Evolutionary conservation across 2,888 invertebrate species (phyloP), one percentile per base, ranked within the genome.

Genomic region (Nomada lathburiana): DNA sequence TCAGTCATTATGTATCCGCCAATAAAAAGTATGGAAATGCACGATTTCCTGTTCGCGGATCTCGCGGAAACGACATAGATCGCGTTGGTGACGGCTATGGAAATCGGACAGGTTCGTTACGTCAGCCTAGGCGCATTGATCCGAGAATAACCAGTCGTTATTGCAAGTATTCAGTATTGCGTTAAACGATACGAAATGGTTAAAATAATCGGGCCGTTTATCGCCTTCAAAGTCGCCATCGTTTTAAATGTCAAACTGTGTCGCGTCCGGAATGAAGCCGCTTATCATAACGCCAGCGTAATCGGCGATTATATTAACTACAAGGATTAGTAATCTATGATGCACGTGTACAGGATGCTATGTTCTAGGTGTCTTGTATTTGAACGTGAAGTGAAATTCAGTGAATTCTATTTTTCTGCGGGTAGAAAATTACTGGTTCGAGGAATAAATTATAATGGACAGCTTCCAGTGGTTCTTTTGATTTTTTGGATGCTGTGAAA

Each of bases 31-130:
- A n/a, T 63, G 55, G 20, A 80, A 67, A 67, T 23, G 36, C 50
- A 57, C 16, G 36, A 60, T 69, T 64, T 63, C 47, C 59, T 20
- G 57, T 52, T 47, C 36, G 50, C 36, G 36, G 7, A 13, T 11
- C 23, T 60, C 53, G 53, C 73, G 71, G 82, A 76, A 81, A 69
- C 53, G 53, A 74, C 55, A 20, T 20, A 57, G 11, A 18, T 59
- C 42, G 64, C 47, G 13, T 47, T n/a, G 67, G 50, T 50, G 72
- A 82, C 76, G 29, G 18, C 50, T 82, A 72, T 76, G 81, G 76
- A 82, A 76, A 82, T 82, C 59, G 52, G 47, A 59, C 70, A 18
- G 71, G 69, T 75, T 76, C 59, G 67, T 82, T 82, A 82, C 70
- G 65, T 82, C 75, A 80, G 52, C 23, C 7, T n/a, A 36, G 10